Evolutionary conservation across 92 coral and sea anemone species (phyloP).

Genomic region (Zoanthus solanderi): DNA sequence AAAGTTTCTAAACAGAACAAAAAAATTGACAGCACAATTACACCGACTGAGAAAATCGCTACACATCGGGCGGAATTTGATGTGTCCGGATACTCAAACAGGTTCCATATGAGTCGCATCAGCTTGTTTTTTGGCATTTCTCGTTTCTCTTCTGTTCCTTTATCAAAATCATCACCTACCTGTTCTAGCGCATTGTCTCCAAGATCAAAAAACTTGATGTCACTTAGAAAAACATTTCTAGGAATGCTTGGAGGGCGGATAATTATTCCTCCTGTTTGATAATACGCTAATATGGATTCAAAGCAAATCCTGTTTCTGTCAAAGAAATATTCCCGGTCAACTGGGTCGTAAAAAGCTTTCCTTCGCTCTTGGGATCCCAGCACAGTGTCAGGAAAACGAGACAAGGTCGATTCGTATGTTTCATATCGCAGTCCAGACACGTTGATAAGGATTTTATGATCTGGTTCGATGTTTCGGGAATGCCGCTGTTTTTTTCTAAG

Average conservation of each 20-base stretch:
- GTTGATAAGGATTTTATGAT: conserved; percentile 79
- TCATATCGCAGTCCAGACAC: conserved; percentile 96
- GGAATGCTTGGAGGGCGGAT: conserved; percentile 94
- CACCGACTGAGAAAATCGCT: conserved; percentile 83
- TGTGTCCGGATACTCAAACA: conserved; percentile 96
- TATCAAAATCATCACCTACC: conserved; percentile 85
- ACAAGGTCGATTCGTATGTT: conserved; percentile 88
- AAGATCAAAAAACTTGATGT: conserved; percentile 90
- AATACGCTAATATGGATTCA: conserved; percentile 94
- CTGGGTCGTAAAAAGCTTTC: conserved; percentile 82
- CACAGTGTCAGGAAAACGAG: conserved; percentile 87
- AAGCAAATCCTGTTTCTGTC: conserved; percentile 95
- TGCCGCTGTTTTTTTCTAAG: conserved; percentile 15
- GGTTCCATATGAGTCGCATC: conserved; percentile 86
- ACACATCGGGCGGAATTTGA: conserved; percentile 83
- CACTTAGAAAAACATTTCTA: conserved; percentile 89
- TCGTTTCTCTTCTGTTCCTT: conserved; percentile 65
- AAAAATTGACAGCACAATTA: conserved; percentile 88
- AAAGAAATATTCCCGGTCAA: conserved; percentile 84
- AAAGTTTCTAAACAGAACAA: conserved; percentile 96
- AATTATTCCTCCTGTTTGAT: conserved; percentile 92
- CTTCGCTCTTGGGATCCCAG: conserved; percentile 86
- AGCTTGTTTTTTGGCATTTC: conserved; percentile 83
- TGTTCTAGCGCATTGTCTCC: conserved; percentile 91
- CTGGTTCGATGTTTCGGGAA: conserved; percentile 34